These are phyloP conservation scores for Adelges cooleyi DNA, from an alignment of 1,140 invertebrate genomes.

Conservation along the genomic window DNA sequence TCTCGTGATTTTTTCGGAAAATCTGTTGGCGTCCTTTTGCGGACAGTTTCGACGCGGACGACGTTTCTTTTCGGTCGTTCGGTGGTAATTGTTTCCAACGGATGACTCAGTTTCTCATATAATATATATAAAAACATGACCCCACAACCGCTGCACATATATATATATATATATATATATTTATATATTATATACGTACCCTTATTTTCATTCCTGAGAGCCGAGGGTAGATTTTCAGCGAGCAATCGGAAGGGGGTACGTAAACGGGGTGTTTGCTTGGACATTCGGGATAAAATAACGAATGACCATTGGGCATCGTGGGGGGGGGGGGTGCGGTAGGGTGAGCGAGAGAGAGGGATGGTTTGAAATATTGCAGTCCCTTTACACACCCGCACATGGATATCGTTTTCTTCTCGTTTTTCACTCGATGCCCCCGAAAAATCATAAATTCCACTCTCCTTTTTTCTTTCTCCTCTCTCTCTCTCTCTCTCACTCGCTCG, in stretches of 20 bases:
- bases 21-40: not conserved
- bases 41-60: not conserved
- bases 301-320: conserved; percentile 18
- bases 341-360: not conserved
- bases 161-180: too few relatives aligned
- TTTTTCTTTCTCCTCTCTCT: not conserved
- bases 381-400: conserved; percentile 2
- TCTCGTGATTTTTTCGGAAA: not conserved
- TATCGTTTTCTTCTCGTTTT: conserved; percentile 29
- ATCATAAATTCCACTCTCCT: conserved; percentile 26
- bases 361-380: conserved; percentile 27
- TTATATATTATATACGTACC: not conserved
- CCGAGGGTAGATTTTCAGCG: not conserved
- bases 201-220: conserved; percentile 18
- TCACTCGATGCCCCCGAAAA: conserved; percentile 27
- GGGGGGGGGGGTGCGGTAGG: not conserved
- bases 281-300: conserved; percentile 29
- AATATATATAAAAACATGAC: conserved; percentile 17
- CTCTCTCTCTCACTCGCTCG: not conserved
- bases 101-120: conserved; percentile 27
- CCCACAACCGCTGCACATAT: not conserved
- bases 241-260: conserved; percentile 21
- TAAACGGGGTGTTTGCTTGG: conserved; percentile 28
- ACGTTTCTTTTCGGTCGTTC: not conserved
- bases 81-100: conserved; percentile 18